Conservation (phyloP, 2,113 vertebrate species). For the Zapus hudsonius region DNA sequence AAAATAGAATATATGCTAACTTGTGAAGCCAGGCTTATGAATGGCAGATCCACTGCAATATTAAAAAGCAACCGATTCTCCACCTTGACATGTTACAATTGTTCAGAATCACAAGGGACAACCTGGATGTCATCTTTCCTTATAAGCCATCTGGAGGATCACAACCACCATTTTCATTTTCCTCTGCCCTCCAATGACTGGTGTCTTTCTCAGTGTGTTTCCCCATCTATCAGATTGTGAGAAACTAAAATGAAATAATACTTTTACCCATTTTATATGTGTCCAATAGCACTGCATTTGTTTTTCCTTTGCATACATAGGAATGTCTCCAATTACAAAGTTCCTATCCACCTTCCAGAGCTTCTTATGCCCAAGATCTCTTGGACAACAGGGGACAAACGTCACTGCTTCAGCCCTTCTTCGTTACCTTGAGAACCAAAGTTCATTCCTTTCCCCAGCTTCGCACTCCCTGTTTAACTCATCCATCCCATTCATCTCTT, state of each 20-base stretch:
- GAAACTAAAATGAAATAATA: background rate
- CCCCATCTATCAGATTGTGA: background rate
- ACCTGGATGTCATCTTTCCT: background rate
- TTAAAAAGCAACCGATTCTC: background rate
- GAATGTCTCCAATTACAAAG: background rate
- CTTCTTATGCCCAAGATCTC: background rate
- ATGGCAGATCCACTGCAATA: background rate
- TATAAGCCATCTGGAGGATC: background rate
- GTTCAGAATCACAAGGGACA: background rate
- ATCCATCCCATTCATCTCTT: no score
- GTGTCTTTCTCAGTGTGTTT: background rate
- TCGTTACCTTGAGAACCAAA: background rate
- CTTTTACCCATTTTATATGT: slow-evolving; percentile 1
- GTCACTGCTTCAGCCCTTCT: background rate
- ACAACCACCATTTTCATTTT: background rate
- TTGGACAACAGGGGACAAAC: background rate
- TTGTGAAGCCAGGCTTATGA: background rate
- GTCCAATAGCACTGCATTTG: background rate
- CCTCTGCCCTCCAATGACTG: background rate
- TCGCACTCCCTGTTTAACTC: background rate
- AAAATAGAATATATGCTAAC: background rate
- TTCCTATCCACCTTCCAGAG: background rate
- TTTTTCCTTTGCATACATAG: no score
- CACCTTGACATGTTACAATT: slow-evolving; percentile 9
- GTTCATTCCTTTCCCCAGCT: accelerated